Evolutionary conservation across 2,113 vertebrate species (phyloP), one percentile per base, ranked within the genome.

Genomic region (Tragelaphus buxtoni): DNA sequence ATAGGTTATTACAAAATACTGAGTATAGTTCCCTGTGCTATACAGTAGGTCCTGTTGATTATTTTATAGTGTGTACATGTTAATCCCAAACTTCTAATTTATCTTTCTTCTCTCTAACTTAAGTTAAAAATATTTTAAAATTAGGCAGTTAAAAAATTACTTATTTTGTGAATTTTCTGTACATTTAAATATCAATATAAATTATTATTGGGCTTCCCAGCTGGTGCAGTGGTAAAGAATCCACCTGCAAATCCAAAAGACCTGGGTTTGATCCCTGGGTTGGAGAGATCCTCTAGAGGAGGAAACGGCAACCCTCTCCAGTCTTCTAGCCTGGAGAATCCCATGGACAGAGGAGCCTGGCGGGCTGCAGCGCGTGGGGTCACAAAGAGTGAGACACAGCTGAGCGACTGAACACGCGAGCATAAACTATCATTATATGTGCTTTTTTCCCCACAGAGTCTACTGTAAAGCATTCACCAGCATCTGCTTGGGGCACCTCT

Each of bases 351-450:
- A 74, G 35, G 69, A 24, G 10, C 69, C 69, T 72, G 35, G 69
- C 20, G 10, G 65, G 69, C 69, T 22, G 5, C 17, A 0, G 65
- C 6, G 8, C 22, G 12, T 7, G 11, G 22, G 35, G 69, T 24
- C 5, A 3, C 22, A 42, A 47, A 47, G 10, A 74, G 69, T 6
- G 22, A 7, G 35, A 42, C 69, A 26, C 1, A 39, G 7, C 69
- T 13, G 35, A 72, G n/a, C 13, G 0, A 11, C 18, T 9, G 69
- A 24, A 11, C 20, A 26, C 39, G 0, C 39, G 4, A 2, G 22
- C 69, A 42, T 42, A 26, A 7, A 42, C 42, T 12, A 12, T 3
- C 42, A 22, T 42, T 39, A 32, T 16, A 14, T 13, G 3, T 3
- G 22, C 69, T 26, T 20, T 24, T 24, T 32, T 0, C 9, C 35